These are phyloP conservation scores for Saturnia japonica DNA, from an alignment of 2,888 invertebrate genomes.

Conservation along the genomic window DNA sequence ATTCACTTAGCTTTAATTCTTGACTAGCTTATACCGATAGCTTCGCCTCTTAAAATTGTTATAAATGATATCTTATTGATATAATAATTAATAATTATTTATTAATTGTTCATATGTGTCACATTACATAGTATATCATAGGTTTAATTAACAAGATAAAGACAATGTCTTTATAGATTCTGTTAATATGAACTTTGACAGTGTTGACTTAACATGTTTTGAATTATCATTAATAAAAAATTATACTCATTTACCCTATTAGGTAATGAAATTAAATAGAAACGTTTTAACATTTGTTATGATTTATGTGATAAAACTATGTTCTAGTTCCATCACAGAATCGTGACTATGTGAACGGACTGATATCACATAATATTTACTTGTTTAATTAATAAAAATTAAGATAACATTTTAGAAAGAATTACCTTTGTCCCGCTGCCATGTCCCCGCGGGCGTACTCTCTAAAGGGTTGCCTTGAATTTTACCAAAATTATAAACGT, in stretches of 20 bases:
- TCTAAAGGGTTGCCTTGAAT: conserved; percentile 66
- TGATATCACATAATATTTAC: not conserved
- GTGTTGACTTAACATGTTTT: not conserved
- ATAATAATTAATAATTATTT: not conserved
- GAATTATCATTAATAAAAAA: not conserved
- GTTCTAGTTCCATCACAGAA: not conserved
- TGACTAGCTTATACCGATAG: not conserved
- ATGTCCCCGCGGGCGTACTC: conserved; percentile 46
- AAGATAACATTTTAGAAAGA: conserved; percentile 14
- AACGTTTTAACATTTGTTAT: no score
- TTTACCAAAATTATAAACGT: conserved; percentile 67
- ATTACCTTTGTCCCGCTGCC: conserved; percentile 49
- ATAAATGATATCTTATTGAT: not conserved
- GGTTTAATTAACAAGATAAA: no score
- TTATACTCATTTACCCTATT: not conserved
- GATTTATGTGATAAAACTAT: not conserved
- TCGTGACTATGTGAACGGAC: not conserved
- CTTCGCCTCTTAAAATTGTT: not conserved
- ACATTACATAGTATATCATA: no score
- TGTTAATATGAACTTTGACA: not conserved
- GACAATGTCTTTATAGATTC: not conserved
- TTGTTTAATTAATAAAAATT: not conserved
- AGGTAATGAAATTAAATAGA: no score
- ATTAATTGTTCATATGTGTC: not conserved
- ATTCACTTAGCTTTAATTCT: not conserved